Conservation (phyloP, 2,797 vertebrate genomes). For the Australoheros facetus region DNA sequence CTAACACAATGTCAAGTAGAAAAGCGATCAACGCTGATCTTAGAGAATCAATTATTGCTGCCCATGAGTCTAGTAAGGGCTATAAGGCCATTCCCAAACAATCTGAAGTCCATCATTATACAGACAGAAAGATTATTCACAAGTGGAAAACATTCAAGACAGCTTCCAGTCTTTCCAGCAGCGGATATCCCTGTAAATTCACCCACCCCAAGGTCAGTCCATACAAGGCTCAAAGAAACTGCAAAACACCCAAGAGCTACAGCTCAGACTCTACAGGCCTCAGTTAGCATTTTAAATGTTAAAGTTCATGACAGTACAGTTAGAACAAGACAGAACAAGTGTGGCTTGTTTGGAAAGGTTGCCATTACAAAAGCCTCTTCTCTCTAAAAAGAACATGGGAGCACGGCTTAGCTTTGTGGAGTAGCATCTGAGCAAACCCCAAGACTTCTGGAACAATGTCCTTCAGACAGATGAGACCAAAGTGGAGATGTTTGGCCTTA, state of each 20-base stretch:
- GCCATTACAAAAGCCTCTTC: neutral
- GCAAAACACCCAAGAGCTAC: neutral
- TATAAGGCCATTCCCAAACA: neutral
- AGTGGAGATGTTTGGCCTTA: neutral
- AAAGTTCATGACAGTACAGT: neutral
- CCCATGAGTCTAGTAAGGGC: neutral
- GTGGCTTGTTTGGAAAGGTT: neutral
- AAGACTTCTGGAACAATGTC: neutral
- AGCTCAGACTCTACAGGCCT: neutral
- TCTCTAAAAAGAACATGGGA: neutral
- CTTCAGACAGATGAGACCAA: neutral
- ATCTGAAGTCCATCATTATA: neutral
- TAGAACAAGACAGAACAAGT: neutral
- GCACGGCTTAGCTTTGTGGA: neutral
- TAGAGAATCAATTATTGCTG: neutral
- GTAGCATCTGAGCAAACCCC: neutral
- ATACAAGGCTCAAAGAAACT: fast-evolving
- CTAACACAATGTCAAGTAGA: neutral
- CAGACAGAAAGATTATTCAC: neutral
- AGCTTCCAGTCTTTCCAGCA: neutral
- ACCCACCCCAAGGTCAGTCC: neutral
- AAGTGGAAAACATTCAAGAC: neutral
- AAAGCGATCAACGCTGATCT: neutral
- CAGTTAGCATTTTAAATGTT: neutral
- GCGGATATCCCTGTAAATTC: neutral